These are phyloP conservation scores for Aplodontia rufa DNA, from an alignment of 2,113 vertebrate species.

Conservation along the genomic window DNA sequence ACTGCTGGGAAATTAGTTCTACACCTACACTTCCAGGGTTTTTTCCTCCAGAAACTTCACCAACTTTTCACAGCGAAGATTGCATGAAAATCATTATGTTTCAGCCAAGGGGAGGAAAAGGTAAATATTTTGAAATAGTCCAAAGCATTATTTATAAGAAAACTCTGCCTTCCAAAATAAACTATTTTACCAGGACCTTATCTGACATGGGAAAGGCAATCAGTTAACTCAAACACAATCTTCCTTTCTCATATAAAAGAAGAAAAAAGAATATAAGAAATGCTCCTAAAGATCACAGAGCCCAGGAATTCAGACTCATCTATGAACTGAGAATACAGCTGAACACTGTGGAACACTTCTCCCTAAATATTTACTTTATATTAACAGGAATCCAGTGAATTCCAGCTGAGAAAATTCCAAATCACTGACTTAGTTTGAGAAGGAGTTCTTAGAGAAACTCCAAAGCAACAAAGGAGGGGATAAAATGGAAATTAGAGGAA, in stretches of 20 bases:
- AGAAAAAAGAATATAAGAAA: not conserved
- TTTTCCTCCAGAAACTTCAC: not conserved
- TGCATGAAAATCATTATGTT: not conserved
- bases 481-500: not conserved
- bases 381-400: too few species aligned
- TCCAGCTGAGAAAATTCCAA: not conserved
- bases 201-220: not conserved
- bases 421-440: not conserved
- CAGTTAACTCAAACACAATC: rapidly evolving
- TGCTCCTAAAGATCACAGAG: too few species aligned
- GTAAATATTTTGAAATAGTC: not conserved
- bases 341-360: not conserved
- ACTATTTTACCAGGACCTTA: not conserved
- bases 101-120: not conserved
- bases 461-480: not conserved
- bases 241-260: not conserved
- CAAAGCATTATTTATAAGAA: not conserved
- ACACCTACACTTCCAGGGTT: not conserved
- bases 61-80: not conserved
- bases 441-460: not conserved
- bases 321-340: not conserved
- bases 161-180: not conserved
- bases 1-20: not conserved
- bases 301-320: not conserved
- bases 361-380: not conserved